phyloP scores from a whole-genome alignment of 2,888 invertebrate genomes.

The Ormyrus pomaceus region DNA sequence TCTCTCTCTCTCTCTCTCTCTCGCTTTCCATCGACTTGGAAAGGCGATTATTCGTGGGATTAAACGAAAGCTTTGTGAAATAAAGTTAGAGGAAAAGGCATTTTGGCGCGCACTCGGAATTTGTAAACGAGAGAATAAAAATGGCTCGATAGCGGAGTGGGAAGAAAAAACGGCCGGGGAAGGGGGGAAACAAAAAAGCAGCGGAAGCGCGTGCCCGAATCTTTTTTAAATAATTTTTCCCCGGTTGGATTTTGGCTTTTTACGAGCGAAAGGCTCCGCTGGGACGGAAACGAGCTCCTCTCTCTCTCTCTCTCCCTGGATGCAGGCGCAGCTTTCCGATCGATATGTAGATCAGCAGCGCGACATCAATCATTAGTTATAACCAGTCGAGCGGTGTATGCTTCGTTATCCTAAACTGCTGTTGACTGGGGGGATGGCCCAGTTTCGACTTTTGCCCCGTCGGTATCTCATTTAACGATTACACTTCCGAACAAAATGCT shows the following conservation, averaged over 20 bases:
- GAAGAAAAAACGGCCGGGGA: no score
- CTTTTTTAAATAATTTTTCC: slow-evolving; percentile 10
- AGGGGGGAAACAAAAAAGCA: no score
- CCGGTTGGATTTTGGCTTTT: slow-evolving; percentile 14
- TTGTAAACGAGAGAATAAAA: no score
- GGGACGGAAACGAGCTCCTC: slow-evolving; percentile 23
- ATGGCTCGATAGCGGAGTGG: no score
- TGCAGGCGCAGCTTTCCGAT: slow-evolving; percentile 6
- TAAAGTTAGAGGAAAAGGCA: no score
- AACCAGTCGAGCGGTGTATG: slow-evolving; percentile 39
- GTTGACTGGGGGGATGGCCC: slow-evolving; percentile 50
- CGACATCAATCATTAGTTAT: slow-evolving; percentile 56
- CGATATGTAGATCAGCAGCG: slow-evolving; percentile 51
- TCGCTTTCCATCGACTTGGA: no score
- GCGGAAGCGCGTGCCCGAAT: not conserved
- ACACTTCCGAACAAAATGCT: slow-evolving; percentile 6
- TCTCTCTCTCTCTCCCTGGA: not conserved
- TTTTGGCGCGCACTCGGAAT: no score
- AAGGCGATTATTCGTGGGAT: no score
- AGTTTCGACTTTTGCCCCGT: slow-evolving; percentile 42
- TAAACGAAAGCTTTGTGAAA: no score
- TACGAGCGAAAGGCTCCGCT: slow-evolving; percentile 3
- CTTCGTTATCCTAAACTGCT: slow-evolving; percentile 55
- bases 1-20: no score
- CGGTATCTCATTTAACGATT: slow-evolving; percentile 43